Base-by-base conservation (phyloP, 2,888 invertebrate genomes). In the Epirrhoe alternata region DNA sequence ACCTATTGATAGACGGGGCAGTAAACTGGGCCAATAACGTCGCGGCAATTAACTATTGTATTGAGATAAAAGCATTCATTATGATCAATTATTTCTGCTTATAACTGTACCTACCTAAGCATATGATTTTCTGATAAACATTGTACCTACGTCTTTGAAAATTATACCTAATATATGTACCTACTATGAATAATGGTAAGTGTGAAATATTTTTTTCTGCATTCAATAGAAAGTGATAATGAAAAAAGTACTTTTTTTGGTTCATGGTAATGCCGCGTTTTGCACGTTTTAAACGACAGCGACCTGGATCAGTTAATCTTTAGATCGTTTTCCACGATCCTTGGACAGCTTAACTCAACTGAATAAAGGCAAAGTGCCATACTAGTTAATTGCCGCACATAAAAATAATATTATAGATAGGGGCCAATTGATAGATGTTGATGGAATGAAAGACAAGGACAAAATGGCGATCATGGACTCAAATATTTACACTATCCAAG, bases 1-100 rank as follows among this genome's bases (percentile, higher is more conserved):
- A 68, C 45, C 61, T 61, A 64, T 77, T 76, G 81, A 82, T 75
- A 76, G 78, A 51, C 72, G 70, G 78, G 76, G 72, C 24, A 24
- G 54, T 70, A 78, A 87, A 79, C 77, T 86, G 66, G 87, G 84
- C 82, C 86, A 87, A 84, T 85, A 83, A 76, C 85, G 76, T 68
- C 69, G 61, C 55, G 70, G 70, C 67, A 55, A 74, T 79, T 79
- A 76, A 49, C 75, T 64, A 79, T 74, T 77, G 75, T 72, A 72
- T 62, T 72, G 70, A 58, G 59, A 52, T 63, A 60, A 72, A 73
- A 68, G 69, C 35, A 54, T 59, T 38, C 47, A 16, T 54, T 16
- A 24, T 42, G 58, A 64, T 59, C 59, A 54, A 55, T 64, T 60
- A 59, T 65, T 59, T 42, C 49, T 52, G 59, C 54, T 10, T 45